Percentiles rank a stretch among this genome's conserved stretches.
phyloP scores from a whole-genome alignment of 30 jellyfish, hydroid and myxozoan species.

The Cassiopea xamachana region DNA sequence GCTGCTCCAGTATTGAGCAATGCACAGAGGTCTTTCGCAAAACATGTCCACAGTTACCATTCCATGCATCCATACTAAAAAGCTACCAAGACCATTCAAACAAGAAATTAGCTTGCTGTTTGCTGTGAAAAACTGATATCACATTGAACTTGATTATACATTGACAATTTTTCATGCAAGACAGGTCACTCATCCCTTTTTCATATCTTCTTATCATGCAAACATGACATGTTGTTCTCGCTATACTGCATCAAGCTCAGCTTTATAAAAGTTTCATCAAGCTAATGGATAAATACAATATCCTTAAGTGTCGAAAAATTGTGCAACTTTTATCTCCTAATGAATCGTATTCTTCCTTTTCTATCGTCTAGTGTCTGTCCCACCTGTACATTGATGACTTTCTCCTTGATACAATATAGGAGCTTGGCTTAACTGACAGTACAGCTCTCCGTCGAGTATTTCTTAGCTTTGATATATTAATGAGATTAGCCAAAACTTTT shows the following conservation, averaged over 20 bases:
- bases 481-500: not conserved
- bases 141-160: too few species aligned
- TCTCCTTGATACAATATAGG: too few species aligned
- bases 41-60: conserved; percentile 26
- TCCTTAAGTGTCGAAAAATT: not conserved
- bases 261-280: not conserved
- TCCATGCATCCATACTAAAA: not conserved
- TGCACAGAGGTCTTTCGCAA: conserved; percentile 56
- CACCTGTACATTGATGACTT: too few species aligned
- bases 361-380: too few species aligned
- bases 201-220: not conserved
- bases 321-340: too few species aligned
- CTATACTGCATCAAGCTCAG: not conserved
- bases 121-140: too few species aligned
- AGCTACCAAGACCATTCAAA: not conserved
- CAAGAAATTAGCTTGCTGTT: too few species aligned
- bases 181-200: not conserved
- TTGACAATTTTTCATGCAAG: too few species aligned
- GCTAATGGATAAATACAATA: not conserved
- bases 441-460: too few species aligned
- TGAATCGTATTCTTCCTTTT: too few species aligned
- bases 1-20: conserved; percentile 40
- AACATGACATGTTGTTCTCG: not conserved
- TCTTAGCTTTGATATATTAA: too few species aligned
- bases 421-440: too few species aligned